Base-by-base conservation (phyloP, 1,140 invertebrate species). In the Diploscapter pachys region DNA sequence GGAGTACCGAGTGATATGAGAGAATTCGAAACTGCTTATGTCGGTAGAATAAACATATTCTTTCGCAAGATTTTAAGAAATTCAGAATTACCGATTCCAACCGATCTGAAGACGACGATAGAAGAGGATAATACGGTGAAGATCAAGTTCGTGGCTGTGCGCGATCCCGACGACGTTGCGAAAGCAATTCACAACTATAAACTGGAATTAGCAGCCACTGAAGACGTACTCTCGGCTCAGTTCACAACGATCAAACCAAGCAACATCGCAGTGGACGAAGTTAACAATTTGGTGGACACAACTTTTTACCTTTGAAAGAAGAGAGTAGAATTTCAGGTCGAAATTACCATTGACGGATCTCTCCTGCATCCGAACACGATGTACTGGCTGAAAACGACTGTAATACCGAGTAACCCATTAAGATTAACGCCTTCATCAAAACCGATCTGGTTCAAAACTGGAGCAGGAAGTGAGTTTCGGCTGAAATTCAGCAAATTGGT, bases 81-180 rank as follows among this genome's bases (percentile, higher is more conserved):
- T 70, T 50, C 68, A 70, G 68, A 70, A 70, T 56, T 70, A 3
- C 68, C 68, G 4, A 70, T 70, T 11, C 68, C 68, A 49, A 70
- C 68, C 5, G 68, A 70, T 61, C 13, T 70, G 5, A 70, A 59
- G 13, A 70, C 68, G 13, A 59, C 59, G 53, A 59, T 70, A 59
- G 50, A 52, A 3, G 68, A 70, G n/a, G 68, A 70, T 51, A 70
- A 70, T 13, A 70, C 68, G 56, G 63, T 70, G n/a, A 56, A 70
- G 52, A 70, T 70, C 48, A 70, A 11, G 53, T 70, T 70, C 48
- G 63, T 48, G 52, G 68, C 68, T n/a, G 68, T 70, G 9, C 50
- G 68, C 51, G 68, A 70, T 70, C 68, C 68, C 13, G 68, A 70
- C 62, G 68, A 70, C 62, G 50, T 61, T 70, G 59, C 68, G 55